phyloP scores from a whole-genome alignment of 64 coral and sea anemone species.

The Montipora cactus region DNA sequence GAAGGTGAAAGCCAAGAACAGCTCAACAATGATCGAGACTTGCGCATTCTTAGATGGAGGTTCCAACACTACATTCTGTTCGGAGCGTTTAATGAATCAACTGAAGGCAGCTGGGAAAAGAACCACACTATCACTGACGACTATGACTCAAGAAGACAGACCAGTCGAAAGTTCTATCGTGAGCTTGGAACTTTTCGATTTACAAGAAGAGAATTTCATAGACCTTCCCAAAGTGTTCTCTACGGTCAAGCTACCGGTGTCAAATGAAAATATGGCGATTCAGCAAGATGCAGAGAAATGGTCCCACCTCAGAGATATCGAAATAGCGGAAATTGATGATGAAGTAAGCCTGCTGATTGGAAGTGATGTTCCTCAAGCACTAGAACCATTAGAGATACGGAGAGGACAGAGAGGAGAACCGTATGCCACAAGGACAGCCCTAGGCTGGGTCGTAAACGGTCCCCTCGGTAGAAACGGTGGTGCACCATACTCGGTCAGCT shows the following conservation, averaged over 20 bases:
- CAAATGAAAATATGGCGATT: conserved; percentile 10
- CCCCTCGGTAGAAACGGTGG: background rate
- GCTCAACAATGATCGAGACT: background rate
- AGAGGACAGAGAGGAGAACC: conserved; percentile 49
- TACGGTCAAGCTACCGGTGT: conserved; percentile 9
- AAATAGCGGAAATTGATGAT: conserved; percentile 10
- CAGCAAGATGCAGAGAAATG: conserved; percentile 49
- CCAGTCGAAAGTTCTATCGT: conserved; percentile 11
- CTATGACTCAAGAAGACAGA: background rate
- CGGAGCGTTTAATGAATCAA: no score
- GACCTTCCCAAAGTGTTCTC: conserved; percentile 38
- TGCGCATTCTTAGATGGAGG: background rate
- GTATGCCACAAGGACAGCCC: conserved; percentile 36
- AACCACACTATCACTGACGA: background rate
- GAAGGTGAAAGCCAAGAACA: background rate
- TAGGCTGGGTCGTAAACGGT: conserved; percentile 56
- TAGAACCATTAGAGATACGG: conserved; percentile 42
- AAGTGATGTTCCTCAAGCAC: conserved; percentile 42
- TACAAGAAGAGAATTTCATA: background rate
- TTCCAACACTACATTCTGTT: no score
- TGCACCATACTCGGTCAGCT: background rate
- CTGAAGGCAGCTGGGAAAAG: background rate
- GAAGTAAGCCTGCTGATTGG: conserved; percentile 61
- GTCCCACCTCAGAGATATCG: conserved; percentile 24
- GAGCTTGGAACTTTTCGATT: conserved; percentile 52